Evolutionary conservation across 2,797 vertebrate genomes (phyloP).

Genomic region (Triplophysa yarkandensis): DNA sequence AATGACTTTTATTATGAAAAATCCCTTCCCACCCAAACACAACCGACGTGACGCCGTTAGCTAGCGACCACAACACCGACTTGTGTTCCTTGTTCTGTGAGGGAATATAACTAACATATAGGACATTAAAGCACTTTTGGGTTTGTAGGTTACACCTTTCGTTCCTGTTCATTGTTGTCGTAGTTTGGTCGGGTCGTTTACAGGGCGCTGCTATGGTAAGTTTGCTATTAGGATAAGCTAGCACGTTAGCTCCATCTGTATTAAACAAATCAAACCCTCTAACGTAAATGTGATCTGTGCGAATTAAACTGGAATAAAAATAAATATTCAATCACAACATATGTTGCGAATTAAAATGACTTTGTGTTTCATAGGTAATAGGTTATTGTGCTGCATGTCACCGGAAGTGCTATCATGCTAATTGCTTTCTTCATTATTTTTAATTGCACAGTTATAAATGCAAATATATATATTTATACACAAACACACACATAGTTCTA

Average conservation of each 20-base stretch:
- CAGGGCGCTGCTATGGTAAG: conserved; percentile 31
- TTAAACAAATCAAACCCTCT: not conserved
- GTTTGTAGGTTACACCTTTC: too few relatives aligned
- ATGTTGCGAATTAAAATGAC: not conserved
- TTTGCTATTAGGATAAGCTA: conserved; percentile 11
- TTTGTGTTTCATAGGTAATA: not conserved
- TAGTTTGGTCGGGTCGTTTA: conserved; percentile 5
- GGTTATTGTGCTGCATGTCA: not conserved
- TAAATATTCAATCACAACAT: not conserved
- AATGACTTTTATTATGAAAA: conserved; percentile 40
- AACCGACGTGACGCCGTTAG: not conserved
- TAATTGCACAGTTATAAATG: not conserved
- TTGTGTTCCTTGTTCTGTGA: not conserved
- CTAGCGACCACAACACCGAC: not conserved
- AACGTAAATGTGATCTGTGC: not conserved
- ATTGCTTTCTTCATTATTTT: not conserved
- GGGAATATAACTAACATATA: too few relatives aligned
- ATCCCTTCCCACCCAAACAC: not conserved
- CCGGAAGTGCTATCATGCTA: conserved; percentile 2
- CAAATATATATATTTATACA: too few relatives aligned
- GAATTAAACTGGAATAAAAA: not conserved
- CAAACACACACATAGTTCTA: too few relatives aligned
- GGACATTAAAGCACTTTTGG: too few relatives aligned
- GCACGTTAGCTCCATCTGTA: conserved; percentile 1
- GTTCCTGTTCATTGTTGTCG: not conserved